phyloP scores from a whole-genome alignment of 2,113 vertebrate genomes.

The Pachyramphus minor region DNA sequence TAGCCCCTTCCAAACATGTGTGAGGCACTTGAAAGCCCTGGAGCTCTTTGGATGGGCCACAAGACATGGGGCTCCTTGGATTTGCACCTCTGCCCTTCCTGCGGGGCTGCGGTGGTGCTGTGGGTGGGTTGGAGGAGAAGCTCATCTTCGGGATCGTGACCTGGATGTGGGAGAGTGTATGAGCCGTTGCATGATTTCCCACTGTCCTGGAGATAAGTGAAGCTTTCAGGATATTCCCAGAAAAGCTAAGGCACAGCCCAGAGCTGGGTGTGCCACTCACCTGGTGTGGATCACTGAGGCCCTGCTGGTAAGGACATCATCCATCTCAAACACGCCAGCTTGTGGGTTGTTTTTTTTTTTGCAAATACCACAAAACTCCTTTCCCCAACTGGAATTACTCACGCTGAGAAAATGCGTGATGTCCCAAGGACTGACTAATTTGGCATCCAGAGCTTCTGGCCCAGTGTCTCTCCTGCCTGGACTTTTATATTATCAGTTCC shows the following conservation, averaged over 20 bases:
- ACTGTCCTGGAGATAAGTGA: neutral
- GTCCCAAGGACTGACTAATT: conserved; percentile 4
- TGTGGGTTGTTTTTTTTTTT: neutral
- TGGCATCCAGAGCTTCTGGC: conserved; percentile 18
- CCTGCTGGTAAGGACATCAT: neutral
- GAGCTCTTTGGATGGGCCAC: too few species aligned
- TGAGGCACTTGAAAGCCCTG: too few species aligned
- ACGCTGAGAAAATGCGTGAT: conserved; percentile 39
- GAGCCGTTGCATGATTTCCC: neutral
- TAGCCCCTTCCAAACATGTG: rapidly evolving
- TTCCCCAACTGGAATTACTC: conserved; percentile 51
- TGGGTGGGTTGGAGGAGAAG: neutral
- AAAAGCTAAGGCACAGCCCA: neutral
- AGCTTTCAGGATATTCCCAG: neutral
- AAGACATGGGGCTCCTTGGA: too few species aligned
- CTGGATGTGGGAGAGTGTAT: neutral
- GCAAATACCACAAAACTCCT: neutral
- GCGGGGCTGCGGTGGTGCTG: too few species aligned
- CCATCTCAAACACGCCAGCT: neutral
- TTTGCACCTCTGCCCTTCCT: too few species aligned
- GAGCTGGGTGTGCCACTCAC: neutral
- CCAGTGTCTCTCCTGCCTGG: conserved; percentile 13
- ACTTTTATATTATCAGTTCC: conserved; percentile 51
- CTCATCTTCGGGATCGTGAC: neutral
- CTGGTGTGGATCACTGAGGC: neutral